Conservation (phyloP, 2,888 invertebrate species). For the Willowsia nigromaculata region DNA sequence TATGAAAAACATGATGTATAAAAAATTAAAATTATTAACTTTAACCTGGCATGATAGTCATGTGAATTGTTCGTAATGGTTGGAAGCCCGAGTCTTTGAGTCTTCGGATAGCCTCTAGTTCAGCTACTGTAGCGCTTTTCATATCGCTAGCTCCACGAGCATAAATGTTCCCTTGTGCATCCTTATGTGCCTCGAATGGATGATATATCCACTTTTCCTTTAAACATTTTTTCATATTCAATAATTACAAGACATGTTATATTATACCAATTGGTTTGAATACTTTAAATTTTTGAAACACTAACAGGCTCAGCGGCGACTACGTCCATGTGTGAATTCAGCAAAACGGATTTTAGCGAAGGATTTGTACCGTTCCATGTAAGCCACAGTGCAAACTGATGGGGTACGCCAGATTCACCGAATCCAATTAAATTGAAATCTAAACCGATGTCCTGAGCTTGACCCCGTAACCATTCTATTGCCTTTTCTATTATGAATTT, state of each 20-base stretch:
- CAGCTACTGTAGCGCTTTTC: conserved; percentile 89
- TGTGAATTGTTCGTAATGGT: conserved; percentile 85
- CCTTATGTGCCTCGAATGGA: conserved; percentile 93
- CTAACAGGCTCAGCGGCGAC: conserved; percentile 94
- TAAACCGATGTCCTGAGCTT: conserved; percentile 67
- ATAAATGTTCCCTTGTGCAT: conserved; percentile 91
- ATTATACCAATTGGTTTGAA: no score
- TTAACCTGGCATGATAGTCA: conserved; percentile 79
- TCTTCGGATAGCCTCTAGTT: conserved; percentile 86
- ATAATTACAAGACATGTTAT: no score
- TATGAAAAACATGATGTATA: no score
- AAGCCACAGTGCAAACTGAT: conserved; percentile 82
- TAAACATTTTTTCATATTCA: no score
- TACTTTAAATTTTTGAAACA: no score
- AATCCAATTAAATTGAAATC: conserved; percentile 54
- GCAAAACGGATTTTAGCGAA: conserved; percentile 86
- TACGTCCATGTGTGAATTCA: conserved; percentile 98
- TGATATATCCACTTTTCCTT: conserved; percentile 94
- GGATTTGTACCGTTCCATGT: conserved; percentile 90
- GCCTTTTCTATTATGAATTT: conserved; percentile 13
- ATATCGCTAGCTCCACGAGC: conserved; percentile 92
- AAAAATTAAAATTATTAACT: not conserved
- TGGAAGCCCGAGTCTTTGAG: conserved; percentile 83
- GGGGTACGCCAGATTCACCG: not conserved
- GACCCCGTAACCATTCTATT: conserved; percentile 50